phyloP scores from a whole-genome alignment of 2,113 vertebrate species.

The Scytalopus superciliaris region DNA sequence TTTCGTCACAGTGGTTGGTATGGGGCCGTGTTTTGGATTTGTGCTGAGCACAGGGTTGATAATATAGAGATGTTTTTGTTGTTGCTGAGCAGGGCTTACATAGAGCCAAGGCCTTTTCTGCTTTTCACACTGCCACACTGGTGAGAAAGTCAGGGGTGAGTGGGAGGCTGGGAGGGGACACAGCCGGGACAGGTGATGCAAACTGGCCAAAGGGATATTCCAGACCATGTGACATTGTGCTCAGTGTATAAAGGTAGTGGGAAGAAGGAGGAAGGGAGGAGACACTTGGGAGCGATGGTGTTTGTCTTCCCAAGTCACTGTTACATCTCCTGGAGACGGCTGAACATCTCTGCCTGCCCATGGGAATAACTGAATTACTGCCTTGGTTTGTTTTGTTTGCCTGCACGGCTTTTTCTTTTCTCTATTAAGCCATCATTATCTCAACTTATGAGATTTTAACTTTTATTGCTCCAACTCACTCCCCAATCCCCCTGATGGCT shows the following conservation, averaged over 20 bases:
- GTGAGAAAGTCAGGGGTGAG: rapidly evolving
- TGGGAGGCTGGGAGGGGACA: not conserved
- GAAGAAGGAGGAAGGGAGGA: not conserved
- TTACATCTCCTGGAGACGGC: not conserved
- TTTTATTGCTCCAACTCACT: not conserved
- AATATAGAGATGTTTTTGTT: not conserved
- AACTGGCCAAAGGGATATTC: not conserved
- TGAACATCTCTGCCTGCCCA: not conserved
- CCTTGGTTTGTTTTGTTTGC: not conserved
- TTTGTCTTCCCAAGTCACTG: not conserved
- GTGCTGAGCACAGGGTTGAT: not conserved
- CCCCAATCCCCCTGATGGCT: not conserved
- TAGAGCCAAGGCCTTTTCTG: not conserved
- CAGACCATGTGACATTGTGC: rapidly evolving
- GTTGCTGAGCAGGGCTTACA: not conserved
- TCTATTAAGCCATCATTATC: not conserved
- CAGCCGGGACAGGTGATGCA: not conserved
- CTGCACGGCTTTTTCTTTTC: not conserved
- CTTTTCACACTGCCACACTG: rapidly evolving
- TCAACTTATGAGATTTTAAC: not conserved
- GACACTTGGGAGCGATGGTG: not conserved
- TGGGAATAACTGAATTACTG: not conserved
- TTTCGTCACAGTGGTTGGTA: rapidly evolving
- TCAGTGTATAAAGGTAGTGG: too few relatives aligned
- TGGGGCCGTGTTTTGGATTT: not conserved